Conservation (phyloP, 2,888 invertebrate genomes). For the Torymus aiolomorphi region DNA sequence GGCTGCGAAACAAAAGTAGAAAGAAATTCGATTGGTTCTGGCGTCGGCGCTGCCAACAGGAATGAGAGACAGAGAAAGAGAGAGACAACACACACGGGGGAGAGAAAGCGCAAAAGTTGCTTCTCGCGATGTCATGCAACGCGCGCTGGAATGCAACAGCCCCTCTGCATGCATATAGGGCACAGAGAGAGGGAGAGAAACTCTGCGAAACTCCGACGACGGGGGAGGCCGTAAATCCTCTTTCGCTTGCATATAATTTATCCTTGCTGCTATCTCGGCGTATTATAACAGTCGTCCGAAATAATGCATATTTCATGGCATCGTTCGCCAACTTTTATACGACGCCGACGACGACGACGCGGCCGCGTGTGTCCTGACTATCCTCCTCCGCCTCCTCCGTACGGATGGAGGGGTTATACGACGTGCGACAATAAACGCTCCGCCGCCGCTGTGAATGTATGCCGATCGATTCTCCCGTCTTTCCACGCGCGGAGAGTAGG, state of each 20-base stretch:
- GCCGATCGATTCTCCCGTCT: slow-evolving; percentile 33
- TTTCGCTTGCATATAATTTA: slow-evolving; percentile 48
- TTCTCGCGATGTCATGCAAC: slow-evolving; percentile 32
- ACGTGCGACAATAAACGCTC: slow-evolving; percentile 45
- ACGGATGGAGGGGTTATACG: slow-evolving; percentile 4
- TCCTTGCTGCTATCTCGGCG: slow-evolving; percentile 48
- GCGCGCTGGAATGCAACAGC: slow-evolving; percentile 44
- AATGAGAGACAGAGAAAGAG: not conserved
- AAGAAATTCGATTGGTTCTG: slow-evolving; percentile 45
- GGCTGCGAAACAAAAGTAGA: slow-evolving; percentile 1
- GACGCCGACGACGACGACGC: slow-evolving; percentile 23
- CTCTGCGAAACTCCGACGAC: slow-evolving; percentile 29
- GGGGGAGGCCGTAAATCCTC: slow-evolving; percentile 49
- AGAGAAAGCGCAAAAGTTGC: slow-evolving; percentile 23
- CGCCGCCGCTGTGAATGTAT: not conserved
- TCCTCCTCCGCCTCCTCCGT: too few relatives aligned
- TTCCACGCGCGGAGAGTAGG: not conserved
- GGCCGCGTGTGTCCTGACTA: not conserved
- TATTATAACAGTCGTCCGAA: slow-evolving; percentile 54
- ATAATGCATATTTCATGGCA: slow-evolving; percentile 56
- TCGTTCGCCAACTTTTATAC: slow-evolving; percentile 54
- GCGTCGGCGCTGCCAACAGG: not conserved
- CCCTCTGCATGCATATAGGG: not conserved
- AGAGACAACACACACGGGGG: not conserved
- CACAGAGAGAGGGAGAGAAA: slow-evolving; percentile 7